phyloP scores from a whole-genome alignment of 2,797 vertebrate species.

The Poeciliopsis presidionis region DNA sequence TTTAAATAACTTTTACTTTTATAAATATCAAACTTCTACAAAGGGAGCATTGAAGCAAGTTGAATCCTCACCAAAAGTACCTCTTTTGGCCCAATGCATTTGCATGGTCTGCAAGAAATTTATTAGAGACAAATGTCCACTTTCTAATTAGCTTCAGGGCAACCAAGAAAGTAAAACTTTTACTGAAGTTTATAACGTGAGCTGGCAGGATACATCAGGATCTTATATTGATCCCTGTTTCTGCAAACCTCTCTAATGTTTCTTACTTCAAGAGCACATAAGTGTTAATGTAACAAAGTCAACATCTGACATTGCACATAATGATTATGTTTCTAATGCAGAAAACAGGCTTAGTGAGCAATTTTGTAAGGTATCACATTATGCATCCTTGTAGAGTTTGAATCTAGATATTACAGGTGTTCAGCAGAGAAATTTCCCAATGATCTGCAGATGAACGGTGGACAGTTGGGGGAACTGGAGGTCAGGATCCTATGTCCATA shows the following conservation, averaged over 20 bases:
- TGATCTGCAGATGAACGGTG: not conserved
- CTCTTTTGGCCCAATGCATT: not conserved
- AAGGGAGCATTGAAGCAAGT: not conserved
- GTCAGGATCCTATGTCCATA: not conserved
- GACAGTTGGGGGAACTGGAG: not conserved
- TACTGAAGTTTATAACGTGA: not conserved
- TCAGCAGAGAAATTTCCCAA: not conserved
- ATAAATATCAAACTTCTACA: not conserved
- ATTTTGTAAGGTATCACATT: not conserved
- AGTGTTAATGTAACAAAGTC: not conserved
- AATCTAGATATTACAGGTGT: not conserved
- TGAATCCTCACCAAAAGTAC: not conserved
- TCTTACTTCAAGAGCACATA: not conserved
- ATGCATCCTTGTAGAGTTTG: not conserved
- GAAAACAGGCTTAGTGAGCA: not conserved
- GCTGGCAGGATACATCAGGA: not conserved
- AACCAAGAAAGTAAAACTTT: not conserved
- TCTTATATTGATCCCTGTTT: not conserved
- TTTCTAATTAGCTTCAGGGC: not conserved
- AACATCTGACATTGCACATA: not conserved
- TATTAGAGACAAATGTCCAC: not conserved
- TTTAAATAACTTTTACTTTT: not conserved
- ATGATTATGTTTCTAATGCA: not conserved
- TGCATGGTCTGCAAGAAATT: not conserved
- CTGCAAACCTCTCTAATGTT: not conserved